A percentile compares a stretch with the other conserved stretches of the same genome.
These are phyloP conservation scores for Marasmarcha lunaedactyla DNA, from an alignment of 2,888 invertebrate genomes.

Conservation along the genomic window DNA sequence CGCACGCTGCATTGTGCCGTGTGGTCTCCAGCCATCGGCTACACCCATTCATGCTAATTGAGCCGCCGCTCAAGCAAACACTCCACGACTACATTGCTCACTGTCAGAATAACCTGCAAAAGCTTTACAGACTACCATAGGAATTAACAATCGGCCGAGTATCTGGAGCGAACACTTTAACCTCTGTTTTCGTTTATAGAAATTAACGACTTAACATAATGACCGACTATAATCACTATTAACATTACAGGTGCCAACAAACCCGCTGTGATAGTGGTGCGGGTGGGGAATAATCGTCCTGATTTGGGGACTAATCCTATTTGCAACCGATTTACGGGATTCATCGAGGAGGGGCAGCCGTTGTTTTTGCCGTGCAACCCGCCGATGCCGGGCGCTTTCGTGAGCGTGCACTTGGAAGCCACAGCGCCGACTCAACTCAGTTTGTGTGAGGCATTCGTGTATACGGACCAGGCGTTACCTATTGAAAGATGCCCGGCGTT, in stretches of 20 bases:
- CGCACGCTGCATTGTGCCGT: neutral
- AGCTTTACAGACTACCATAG: too few relatives aligned
- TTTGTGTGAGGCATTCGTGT: conserved; percentile 93
- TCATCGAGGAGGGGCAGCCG: conserved; percentile 89
- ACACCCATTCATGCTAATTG: too few relatives aligned
- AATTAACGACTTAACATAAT: too few relatives aligned
- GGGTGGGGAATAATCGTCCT: conserved; percentile 93
- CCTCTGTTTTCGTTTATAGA: too few relatives aligned
- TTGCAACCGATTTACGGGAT: conserved; percentile 90
- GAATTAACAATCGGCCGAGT: too few relatives aligned
- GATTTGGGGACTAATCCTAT: conserved; percentile 92
- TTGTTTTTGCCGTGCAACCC: conserved; percentile 93
- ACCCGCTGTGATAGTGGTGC: conserved; percentile 87
- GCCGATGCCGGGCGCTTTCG: conserved; percentile 95
- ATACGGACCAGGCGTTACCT: conserved; percentile 90
- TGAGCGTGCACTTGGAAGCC: conserved; percentile 90
- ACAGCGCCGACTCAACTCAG: conserved; percentile 81
- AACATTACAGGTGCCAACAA: conserved; percentile 76
- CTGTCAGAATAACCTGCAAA: too few relatives aligned
- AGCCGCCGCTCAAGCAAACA: too few relatives aligned
- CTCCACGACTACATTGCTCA: too few relatives aligned
- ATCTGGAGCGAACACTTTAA: too few relatives aligned
- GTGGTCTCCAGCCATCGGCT: neutral
- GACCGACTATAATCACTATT: too few relatives aligned
- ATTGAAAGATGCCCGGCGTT: conserved; percentile 94